Base-by-base conservation (phyloP, 1,140 invertebrate genomes). In the Ostrea denselamellosa region DNA sequence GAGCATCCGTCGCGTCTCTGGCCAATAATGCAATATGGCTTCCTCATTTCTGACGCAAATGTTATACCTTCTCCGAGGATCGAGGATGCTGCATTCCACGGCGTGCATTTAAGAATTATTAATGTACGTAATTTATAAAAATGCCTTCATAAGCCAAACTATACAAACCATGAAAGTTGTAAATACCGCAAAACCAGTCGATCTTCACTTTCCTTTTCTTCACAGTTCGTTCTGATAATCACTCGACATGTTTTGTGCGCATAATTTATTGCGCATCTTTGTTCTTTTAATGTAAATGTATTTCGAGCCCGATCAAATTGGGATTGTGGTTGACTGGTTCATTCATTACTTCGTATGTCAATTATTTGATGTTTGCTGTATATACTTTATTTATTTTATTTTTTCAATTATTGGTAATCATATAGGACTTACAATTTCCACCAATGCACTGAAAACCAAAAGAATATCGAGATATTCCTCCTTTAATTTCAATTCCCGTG, bases 1-100 rank as follows among this genome's bases (percentile, higher is more conserved):
- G 17, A 7, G n/a, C 56, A 62, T n/a, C 5, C 7, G 56, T 17
- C 17, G 56, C 56, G 17, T 62, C 56, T 19, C n/a, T 62, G 3
- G 17, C 7, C 12, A 62, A 7, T n/a, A 19, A 17, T 0, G n/a
- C 68, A 77, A 34, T 34, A 77, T 77, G 68, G 68, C 68, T 77
- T 77, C 68, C 68, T 25, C 28, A 62, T 77, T 77, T 77, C 34
- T 77, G 68, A 77, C 68, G 22, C 9, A 77, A 77, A 77, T 77
- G n/a, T n/a, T n/a, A n/a, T n/a, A n/a, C 17, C 19, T 62, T 62
- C 17, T 62, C 17, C 14, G 5, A 44, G 34, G 5, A 19, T 62
- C 56, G 17, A 17, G n/a, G 17, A 62, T n/a, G n/a, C 17, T 7
- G 17, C 56, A 19, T n/a, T 12, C 17, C 19, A 12, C n/a, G n/a